A percentile compares a stretch with the other conserved stretches of the same genome.
Evolutionary conservation across 2,113 vertebrate species (phyloP).

Genomic region (Leucoraja erinaceus): DNA sequence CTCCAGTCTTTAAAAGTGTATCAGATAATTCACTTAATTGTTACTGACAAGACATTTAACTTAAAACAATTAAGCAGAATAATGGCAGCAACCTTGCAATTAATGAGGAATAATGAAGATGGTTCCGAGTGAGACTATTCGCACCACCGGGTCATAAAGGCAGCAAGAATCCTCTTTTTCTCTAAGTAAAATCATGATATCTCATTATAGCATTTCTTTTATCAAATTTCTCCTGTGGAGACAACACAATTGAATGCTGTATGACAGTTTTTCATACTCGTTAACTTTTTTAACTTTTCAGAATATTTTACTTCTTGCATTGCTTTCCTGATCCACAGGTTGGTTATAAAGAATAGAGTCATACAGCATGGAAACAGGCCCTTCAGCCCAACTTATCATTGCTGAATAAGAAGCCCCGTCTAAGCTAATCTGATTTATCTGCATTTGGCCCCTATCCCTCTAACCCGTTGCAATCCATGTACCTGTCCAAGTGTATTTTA

Average conservation of each 20-base stretch:
- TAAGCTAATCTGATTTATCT: too few species aligned
- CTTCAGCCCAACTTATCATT: too few species aligned
- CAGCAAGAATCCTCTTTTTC: background rate
- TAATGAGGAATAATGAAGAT: background rate
- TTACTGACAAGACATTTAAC: background rate
- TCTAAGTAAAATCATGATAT: background rate
- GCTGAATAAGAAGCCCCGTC: too few species aligned
- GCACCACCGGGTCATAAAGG: background rate
- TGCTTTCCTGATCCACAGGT: background rate
- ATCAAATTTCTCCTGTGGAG: background rate
- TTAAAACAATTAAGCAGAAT: background rate
- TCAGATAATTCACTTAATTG: background rate
- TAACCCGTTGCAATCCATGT: too few species aligned
- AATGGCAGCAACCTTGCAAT: background rate
- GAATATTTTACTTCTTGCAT: background rate
- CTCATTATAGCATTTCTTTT: background rate
- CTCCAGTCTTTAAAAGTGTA: background rate
- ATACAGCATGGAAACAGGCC: too few species aligned
- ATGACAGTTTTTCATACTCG: background rate
- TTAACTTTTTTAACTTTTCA: background rate
- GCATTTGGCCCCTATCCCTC: too few species aligned
- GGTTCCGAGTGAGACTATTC: background rate
- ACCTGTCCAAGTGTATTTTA: too few species aligned
- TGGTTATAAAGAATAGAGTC: background rate
- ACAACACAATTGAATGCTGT: background rate